Evolutionary conservation across 2,888 invertebrate species (phyloP).

Genomic region (Erynnis tages): DNA sequence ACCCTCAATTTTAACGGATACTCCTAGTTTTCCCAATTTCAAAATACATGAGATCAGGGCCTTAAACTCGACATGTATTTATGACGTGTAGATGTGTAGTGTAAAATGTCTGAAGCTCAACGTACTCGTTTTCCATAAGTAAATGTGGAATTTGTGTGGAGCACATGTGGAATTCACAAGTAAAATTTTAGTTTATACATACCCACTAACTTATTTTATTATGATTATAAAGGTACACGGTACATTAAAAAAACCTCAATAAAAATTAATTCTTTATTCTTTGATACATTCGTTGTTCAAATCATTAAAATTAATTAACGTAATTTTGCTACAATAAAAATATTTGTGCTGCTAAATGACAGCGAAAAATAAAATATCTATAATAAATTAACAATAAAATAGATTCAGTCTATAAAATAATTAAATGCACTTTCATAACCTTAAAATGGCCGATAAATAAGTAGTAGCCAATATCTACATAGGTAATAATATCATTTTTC

Average conservation of each 20-base stretch:
- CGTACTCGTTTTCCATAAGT: not conserved
- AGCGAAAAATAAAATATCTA: conserved; percentile 50
- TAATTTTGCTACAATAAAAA: conserved; percentile 23
- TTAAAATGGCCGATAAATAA: conserved; percentile 70
- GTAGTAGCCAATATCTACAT: no score
- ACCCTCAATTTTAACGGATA: no score
- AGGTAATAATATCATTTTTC: conserved; percentile 48
- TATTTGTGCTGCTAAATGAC: conserved; percentile 15
- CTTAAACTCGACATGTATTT: no score
- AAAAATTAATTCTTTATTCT: conserved; percentile 29
- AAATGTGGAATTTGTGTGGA: no score
- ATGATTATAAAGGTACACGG: no score
- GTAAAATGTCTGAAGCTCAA: not conserved
- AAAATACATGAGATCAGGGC: no score
- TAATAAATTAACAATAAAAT: conserved; percentile 64
- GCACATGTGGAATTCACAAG: no score
- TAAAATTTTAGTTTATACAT: no score
- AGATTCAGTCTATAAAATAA: conserved; percentile 63
- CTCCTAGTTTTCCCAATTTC: no score
- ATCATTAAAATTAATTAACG: conserved; percentile 30
- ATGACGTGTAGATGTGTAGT: no score
- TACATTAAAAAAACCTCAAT: not conserved
- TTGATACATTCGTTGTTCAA: conserved; percentile 37
- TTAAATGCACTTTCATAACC: conserved; percentile 33
- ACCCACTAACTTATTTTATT: no score